These are phyloP conservation scores for Leptocoma aspasia DNA, from an alignment of 2,113 vertebrate species.

Conservation along the genomic window DNA sequence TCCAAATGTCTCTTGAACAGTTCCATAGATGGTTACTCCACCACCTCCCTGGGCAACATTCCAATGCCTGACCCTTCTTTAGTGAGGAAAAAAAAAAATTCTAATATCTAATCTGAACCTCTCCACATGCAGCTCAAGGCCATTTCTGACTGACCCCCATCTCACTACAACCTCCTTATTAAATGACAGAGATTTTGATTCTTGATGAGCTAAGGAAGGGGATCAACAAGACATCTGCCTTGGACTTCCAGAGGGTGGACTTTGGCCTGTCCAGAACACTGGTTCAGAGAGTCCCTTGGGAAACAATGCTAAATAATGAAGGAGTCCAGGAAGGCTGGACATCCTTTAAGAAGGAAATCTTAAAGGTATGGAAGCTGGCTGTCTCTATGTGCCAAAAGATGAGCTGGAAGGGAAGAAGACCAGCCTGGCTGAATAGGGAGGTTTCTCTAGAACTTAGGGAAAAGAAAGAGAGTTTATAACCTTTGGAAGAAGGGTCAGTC, in stretches of 20 bases:
- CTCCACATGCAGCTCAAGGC: fast-evolving
- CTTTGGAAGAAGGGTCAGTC: background rate
- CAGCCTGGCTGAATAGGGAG: background rate
- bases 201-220: background rate
- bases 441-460: background rate
- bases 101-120: background rate
- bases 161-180: background rate
- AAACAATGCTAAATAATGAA: background rate
- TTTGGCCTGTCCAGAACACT: background rate
- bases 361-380: background rate
- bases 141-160: background rate
- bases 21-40: background rate
- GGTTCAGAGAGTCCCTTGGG: background rate
- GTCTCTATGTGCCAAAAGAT: background rate
- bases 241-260: background rate
- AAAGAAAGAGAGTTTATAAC: background rate
- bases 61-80: background rate
- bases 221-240: background rate
- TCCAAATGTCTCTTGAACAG: background rate
- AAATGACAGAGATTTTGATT: background rate
- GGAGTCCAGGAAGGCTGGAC: background rate
- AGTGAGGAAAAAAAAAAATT: background rate
- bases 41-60: background rate
- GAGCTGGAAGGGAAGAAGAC: background rate
- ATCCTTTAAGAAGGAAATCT: background rate